Base-by-base conservation (phyloP, 2,113 vertebrate species). In the Carassius carassius region DNA sequence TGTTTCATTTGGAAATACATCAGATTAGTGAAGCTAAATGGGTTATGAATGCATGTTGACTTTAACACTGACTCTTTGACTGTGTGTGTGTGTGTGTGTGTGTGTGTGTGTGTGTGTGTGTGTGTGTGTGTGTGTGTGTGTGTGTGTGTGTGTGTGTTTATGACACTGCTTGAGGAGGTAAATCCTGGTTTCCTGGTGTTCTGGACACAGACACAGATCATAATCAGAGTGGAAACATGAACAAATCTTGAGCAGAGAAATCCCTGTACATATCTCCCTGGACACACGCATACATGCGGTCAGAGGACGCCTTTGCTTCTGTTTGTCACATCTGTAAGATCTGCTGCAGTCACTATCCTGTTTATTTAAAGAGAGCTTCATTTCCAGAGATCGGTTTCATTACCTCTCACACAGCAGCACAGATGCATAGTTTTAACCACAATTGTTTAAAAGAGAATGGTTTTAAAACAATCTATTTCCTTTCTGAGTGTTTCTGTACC, bases 181-280 rank as follows among this genome's bases (percentile, higher is more conserved):
- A 88, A 87, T 89, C 86, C 81, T 82, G 84, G 78, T 86, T 92
- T 92, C 91, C 89, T 92, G 87, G 78, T 86, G 62, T 87, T 90
- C 77, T 90, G 80, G 58, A 84, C 67, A 77, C 51, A 84, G 60
- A 13, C 41, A 86, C 81, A 74, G 89, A 91, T 89, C 81, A 86
- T 77, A 88, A 86, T 89, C 80, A 85, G 75, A 17, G 63, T 86
- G 81, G 76, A 91, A 89, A 88, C 78, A 73, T 69, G 63, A 51
- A 62, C 69, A 63, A 86, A 69, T 84, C 47, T 86, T 79, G 73
- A 79, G 35, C 44, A 37, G 29, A 35, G 78, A 85, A 86, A 51
- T 77, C 79, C 76, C 83, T n/a, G 13, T 41, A 87, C 77, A 88
- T 70, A 89, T 29, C 70, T 73, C 32, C 51, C 47, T 14, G 19